Evolutionary conservation across 2,888 invertebrate species (phyloP), one percentile per base, ranked within the genome.

Genomic region (Hirtodrosophila alboralis): DNA sequence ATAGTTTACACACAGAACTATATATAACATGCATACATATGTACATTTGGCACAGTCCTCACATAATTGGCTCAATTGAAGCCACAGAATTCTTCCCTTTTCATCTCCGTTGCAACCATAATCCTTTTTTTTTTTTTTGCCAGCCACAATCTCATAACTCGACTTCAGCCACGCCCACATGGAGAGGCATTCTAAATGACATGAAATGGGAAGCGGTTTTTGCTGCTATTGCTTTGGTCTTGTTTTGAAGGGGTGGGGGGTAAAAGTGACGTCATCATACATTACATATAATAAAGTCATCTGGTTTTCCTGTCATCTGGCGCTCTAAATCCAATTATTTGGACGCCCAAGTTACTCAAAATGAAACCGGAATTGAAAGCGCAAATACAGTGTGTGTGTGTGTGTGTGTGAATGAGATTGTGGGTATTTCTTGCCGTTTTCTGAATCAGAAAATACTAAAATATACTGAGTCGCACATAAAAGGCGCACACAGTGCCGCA

Each of bases 261-360:
- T 26, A 4, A 56, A 56, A 33, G 47, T 67, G 67, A 67, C 67
- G 67, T 67, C 67, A 67, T 38, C 28, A n/a, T n/a, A 9, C 49
- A 34, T 33, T 18, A 61, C 45, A 52, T 6, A 53, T 34, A 23
- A 37, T 36, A 45, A 69, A 57, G 37, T 59, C 59, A 60, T 74
- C 53, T 62, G 61, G 52, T 10, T 58, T 69, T 37, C 70, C 56
- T 44, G 53, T 73, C 67, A 64, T 53, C 54, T 69, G 41, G 36
- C 49, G 38, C 44, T 54, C 33, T 34, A 81, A 74, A 78, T 77
- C 73, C 77, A 77, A 84, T 77, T 84, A 84, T 80, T 76, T 65
- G 80, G 59, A 63, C 51, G 73, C 57, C 81, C 69, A 62, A 76
- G 48, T 60, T 40, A 40, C 75, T 75, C 61, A 56, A 61, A 62